Evolutionary conservation across 2,797 vertebrate species (phyloP).

Genomic region (Eulemur albifrons): DNA sequence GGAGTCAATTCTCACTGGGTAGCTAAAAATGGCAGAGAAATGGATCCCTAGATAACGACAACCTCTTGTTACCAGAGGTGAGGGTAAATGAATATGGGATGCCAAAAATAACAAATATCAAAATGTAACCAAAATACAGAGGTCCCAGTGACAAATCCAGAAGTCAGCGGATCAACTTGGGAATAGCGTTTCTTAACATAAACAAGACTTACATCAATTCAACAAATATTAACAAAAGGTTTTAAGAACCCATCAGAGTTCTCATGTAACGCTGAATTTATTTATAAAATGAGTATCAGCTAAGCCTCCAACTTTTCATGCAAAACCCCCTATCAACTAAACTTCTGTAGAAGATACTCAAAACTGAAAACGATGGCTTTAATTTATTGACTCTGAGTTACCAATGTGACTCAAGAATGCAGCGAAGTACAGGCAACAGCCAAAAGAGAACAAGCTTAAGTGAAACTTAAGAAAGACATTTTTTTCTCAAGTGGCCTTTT

Average conservation of each 20-base stretch:
- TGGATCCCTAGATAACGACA: not conserved
- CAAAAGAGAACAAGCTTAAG: not conserved
- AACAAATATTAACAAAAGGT: not conserved
- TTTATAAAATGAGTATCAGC: not conserved
- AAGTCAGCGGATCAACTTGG: not conserved
- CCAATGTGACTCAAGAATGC: not conserved
- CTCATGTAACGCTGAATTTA: not conserved
- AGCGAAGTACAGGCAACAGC: not conserved
- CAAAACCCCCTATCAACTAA: not conserved
- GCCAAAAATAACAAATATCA: not conserved
- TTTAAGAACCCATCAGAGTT: conserved; percentile 14
- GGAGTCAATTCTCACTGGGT: not conserved
- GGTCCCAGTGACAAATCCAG: not conserved
- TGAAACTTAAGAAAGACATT: not conserved
- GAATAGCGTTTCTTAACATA: not conserved
- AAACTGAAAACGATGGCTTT: not conserved
- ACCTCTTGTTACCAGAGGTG: not conserved
- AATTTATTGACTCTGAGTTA: not conserved
- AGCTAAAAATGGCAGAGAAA: not conserved
- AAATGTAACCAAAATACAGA: not conserved
- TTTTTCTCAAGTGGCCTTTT: not conserved
- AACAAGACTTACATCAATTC: not conserved
- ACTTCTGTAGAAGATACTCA: not conserved
- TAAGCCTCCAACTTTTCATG: conserved; percentile 9
- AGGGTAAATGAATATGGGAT: not conserved